Evolutionary conservation across 2,797 vertebrate species (phyloP).

Genomic region (Percopsis omiscomaycus): DNA sequence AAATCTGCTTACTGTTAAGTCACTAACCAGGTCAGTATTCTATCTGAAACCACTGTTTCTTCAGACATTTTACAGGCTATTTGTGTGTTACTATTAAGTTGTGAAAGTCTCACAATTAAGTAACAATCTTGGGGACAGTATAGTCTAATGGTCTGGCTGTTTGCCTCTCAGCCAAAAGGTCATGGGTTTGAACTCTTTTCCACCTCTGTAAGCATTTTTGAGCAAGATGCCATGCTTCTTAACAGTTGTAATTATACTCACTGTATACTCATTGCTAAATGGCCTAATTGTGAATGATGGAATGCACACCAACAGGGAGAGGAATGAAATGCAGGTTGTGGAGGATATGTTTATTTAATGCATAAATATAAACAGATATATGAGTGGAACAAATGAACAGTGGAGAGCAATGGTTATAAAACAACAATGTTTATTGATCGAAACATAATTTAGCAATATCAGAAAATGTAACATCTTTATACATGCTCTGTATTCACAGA

Average conservation of each 20-base stretch:
- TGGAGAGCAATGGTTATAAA: slow-evolving; percentile 59
- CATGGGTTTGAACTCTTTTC: too few species aligned
- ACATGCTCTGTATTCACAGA: neutral
- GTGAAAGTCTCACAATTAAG: slow-evolving; percentile 9
- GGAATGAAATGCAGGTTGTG: slow-evolving; percentile 58
- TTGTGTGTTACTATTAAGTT: slow-evolving; percentile 17
- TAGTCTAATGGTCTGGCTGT: too few species aligned
- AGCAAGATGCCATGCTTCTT: too few species aligned
- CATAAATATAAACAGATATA: slow-evolving; percentile 48
- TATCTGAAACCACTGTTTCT: slow-evolving; percentile 4
- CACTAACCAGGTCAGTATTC: slow-evolving; percentile 20
- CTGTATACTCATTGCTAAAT: too few species aligned
- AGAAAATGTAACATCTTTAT: neutral
- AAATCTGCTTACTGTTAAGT: slow-evolving; percentile 40
- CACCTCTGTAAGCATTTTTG: too few species aligned
- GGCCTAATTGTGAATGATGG: too few species aligned
- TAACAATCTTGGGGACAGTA: too few species aligned
- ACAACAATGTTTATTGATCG: slow-evolving; percentile 63
- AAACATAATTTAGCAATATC: neutral
- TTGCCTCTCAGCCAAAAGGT: neutral
- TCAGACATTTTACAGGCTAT: slow-evolving; percentile 28
- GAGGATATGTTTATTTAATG: slow-evolving; percentile 73
- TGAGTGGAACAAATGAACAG: slow-evolving; percentile 59
- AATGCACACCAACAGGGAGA: slow-evolving; percentile 8
- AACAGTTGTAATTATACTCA: too few species aligned